Conservation (phyloP, 2,113 vertebrate species). For the Heloderma charlesbogerti region DNA sequence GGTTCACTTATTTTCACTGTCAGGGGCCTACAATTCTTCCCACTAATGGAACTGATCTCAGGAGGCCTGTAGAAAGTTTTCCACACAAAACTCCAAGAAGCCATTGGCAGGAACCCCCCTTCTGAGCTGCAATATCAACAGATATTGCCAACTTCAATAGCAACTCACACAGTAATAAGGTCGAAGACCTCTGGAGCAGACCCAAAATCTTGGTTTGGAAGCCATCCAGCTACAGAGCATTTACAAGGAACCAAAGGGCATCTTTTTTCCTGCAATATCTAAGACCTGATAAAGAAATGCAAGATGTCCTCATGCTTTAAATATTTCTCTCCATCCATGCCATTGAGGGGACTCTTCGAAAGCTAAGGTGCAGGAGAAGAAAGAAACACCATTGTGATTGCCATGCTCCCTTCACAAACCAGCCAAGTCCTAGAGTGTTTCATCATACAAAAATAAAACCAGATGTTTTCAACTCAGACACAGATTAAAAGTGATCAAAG, state of each 20-base stretch:
- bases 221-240: background rate
- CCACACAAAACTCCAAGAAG: background rate
- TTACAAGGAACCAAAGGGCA: constrained; percentile 7
- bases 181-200: background rate
- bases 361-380: constrained; percentile 22
- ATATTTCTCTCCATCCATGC: constrained; percentile 16
- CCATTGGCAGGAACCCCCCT: background rate
- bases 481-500: constrained; percentile 72
- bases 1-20: background rate
- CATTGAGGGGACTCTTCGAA: background rate
- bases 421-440: constrained; percentile 33
- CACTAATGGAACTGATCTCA: background rate
- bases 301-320: constrained; percentile 2
- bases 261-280: background rate
- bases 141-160: constrained; percentile 31
- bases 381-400: constrained; percentile 28
- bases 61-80: background rate
- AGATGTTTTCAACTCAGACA: constrained; percentile 61
- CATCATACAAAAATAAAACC: constrained; percentile 50
- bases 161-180: background rate
- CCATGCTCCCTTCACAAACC: background rate
- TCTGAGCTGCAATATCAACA: background rate
- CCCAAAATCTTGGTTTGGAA: constrained; percentile 4
- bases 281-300: constrained; percentile 35
- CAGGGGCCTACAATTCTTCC: background rate